Evolutionary conservation across 2,888 invertebrate species (phyloP), one percentile per base, ranked within the genome.

Genomic region (Leptinotarsa haldemani): DNA sequence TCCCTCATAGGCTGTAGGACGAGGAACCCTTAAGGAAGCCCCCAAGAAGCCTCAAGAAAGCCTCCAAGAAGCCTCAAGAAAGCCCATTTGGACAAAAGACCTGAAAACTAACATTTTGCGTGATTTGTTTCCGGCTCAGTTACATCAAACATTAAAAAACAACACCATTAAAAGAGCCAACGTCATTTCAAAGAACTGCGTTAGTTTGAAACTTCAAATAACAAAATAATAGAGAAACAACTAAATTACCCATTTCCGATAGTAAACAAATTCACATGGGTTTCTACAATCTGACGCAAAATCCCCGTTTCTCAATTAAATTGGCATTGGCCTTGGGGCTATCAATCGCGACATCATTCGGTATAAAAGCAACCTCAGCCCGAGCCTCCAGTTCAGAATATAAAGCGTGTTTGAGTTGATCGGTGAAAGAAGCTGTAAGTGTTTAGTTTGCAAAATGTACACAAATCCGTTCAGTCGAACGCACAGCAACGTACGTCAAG

Each of bases 401-500:
- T 4, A 56, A 25, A 20, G 18, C 56, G n/a, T 22, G 20, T 13
- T 56, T 22, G 56, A 20, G 15, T 12, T 13, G 22, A 56, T 15
- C 15, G 22, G 56, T 56, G 56, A 20, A 22, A 56, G 13, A 56
- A 20, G 9, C 25, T 12, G 3, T 22, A 15, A 56, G 22, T 40
- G 40, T 40, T 22, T 56, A 56, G 22, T 18, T 48, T 22, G 3
- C 20, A 89, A 87, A 82, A 92, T 92, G 93, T 92, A 90, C 82
- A 92, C 92, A 73, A 93, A 93, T 85, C 93, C 93, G 69, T 92
- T 93, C 84, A 92, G 92, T 80, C 90, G 93, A 81, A 92, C 92
- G 79, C 93, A 93, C 85, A 92, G 92, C 48, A 90, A 90, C 73
- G 88, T 93, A 83, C 90, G 92, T 81, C 92, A 92, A 84, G 90